Base-by-base conservation (phyloP, 2,797 vertebrate genomes). In the Orientallactaga sibirica region DNA sequence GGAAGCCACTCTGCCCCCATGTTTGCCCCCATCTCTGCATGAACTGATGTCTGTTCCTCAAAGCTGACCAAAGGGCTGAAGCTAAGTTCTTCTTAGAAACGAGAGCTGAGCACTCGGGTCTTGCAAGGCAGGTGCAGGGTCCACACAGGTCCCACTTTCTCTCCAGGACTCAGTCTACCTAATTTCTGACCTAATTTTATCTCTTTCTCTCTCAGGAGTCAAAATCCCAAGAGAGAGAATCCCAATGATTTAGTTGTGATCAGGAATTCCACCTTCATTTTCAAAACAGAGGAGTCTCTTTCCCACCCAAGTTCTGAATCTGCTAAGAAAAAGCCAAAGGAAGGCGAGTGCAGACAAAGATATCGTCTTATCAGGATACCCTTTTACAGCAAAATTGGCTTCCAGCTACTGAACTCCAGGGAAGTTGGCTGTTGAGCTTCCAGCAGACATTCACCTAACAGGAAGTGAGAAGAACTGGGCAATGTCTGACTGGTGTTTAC, bases 51-150 rank as follows among this genome's bases (percentile, higher is more conserved):
- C 52, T 93, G 19, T 55, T 82, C 82, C 71, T 92, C 67, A 77
- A 64, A 76, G 64, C 86, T 88, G 75, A 64, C 64, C 43, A 15
- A 58, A 27, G 64, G 7, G 15, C 15, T 83, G 62, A 37, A 74
- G 10, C 37, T 15, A 19, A 48, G 75, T 29, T 88, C 86, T 29
- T 88, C 86, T 86, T 82, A 80, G 68, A 90, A 91, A 67, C 77
- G 37, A 58, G 14, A 58, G 55, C n/a, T 52, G 64, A 85, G 37
- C 9, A 11, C 20, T 6, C 22, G 10, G 41, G 33, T 22, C 70
- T 33, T 29, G 41, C n/a, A 27, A 88, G 52, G 55, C 37, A 52
- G 66, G 55, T 18, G 2, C 18, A 16, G 33, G n/a, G 25, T n/a
- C 11, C 61, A 66, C 16, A 0, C 29, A 37, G 14, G 1, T 24